phyloP scores from a whole-genome alignment of 1,140 invertebrate species.

The Oryctes rhinoceros region DNA sequence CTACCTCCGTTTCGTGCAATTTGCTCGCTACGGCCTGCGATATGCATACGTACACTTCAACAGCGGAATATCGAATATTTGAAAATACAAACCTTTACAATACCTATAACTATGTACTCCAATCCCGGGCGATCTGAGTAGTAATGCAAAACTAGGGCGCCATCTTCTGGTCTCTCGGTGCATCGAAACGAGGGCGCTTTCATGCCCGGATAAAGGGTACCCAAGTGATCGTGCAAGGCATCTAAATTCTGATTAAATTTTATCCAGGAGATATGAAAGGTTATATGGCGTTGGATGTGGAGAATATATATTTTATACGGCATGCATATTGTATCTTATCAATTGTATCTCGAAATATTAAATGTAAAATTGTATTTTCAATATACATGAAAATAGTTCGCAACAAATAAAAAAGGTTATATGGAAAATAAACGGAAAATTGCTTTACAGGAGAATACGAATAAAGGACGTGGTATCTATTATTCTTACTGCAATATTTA shows the following conservation, averaged over 20 bases:
- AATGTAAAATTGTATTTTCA: not conserved
- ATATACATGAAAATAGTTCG: not conserved
- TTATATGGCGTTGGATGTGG: not conserved
- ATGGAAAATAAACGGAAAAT: too few relatives aligned
- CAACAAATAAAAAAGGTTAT: not conserved
- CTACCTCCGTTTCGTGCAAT: conserved; percentile 89
- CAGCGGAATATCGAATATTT: conserved; percentile 94
- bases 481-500: too few relatives aligned
- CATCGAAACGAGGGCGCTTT: conserved; percentile 91
- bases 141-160: conserved; percentile 87
- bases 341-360: not conserved
- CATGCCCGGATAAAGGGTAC: conserved; percentile 93
- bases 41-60: conserved; percentile 67
- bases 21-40: conserved; percentile 88
- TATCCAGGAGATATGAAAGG: too few relatives aligned
- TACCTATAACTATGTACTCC: conserved; percentile 93
- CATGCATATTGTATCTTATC: not conserved
- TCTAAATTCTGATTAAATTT: conserved; percentile 79
- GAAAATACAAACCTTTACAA: conserved; percentile 86
- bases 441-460: too few relatives aligned
- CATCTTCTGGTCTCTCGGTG: conserved; percentile 85
- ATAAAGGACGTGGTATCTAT: too few relatives aligned
- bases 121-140: conserved; percentile 91
- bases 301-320: conserved; percentile 1
- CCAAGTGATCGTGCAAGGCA: conserved; percentile 91